A percentile compares a stretch with the other conserved stretches of the same genome.
These are phyloP conservation scores for Phocoena phocoena DNA, from an alignment of 2,113 vertebrate species.

Conservation along the genomic window DNA sequence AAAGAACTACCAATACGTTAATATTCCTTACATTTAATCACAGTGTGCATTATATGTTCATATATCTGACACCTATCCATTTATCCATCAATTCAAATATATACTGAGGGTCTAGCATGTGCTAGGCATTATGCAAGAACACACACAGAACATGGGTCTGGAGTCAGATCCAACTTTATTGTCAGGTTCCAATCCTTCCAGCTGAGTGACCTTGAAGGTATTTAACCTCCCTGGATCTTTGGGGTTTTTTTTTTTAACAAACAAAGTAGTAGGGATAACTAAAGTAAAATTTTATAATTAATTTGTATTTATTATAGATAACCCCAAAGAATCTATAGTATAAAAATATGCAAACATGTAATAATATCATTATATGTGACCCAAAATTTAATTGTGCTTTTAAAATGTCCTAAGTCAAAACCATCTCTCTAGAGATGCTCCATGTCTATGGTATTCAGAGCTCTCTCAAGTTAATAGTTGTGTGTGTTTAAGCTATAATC, in stretches of 20 bases:
- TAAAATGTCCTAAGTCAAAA: not conserved
- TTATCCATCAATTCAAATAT: not conserved
- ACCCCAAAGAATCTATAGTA: not conserved
- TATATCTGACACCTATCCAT: not conserved
- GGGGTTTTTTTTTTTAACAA: not conserved
- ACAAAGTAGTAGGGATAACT: not conserved
- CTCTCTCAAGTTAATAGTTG: not conserved
- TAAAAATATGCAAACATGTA: not conserved
- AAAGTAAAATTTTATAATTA: not conserved
- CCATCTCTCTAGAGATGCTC: not conserved
- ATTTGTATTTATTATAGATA: not conserved
- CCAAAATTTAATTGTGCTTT: not conserved
- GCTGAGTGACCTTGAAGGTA: not conserved
- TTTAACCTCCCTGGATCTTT: not conserved
- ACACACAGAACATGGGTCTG: not conserved
- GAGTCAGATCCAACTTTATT: not conserved
- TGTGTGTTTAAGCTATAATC: not conserved
- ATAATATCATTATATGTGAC: not conserved
- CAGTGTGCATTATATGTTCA: not conserved
- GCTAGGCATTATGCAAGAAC: not conserved
- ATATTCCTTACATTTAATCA: not conserved
- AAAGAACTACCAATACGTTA: not conserved
- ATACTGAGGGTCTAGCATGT: not conserved
- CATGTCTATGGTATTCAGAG: not conserved
- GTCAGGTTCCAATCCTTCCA: not conserved